Percentiles rank a stretch among this genome's conserved stretches.
phyloP scores from a whole-genome alignment of 2,888 invertebrate genomes.

The Drosophila meridiana region DNA sequence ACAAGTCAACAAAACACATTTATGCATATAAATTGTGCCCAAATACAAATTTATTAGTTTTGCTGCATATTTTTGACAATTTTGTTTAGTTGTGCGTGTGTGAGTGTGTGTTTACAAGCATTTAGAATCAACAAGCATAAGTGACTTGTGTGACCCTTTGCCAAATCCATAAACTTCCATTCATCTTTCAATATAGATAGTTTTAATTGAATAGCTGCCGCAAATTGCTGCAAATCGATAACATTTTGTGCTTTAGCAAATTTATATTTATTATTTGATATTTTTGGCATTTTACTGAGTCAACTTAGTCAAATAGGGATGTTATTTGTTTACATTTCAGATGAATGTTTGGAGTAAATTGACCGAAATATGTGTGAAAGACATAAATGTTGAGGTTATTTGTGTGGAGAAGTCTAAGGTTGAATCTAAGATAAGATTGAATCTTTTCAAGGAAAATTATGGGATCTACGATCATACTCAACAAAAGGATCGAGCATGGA shows the following conservation, averaged over 20 bases:
- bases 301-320: not conserved
- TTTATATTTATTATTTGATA: not conserved
- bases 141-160: not conserved
- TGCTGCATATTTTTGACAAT: slow-evolving; percentile 29
- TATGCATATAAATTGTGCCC: slow-evolving; percentile 27
- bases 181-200: not conserved
- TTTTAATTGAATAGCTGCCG: not conserved
- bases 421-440: too few species aligned
- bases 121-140: not conserved
- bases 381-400: too few species aligned
- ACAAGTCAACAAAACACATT: not conserved
- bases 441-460: too few species aligned
- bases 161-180: slow-evolving; percentile 1
- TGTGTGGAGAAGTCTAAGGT: too few species aligned
- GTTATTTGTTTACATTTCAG: not conserved
- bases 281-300: not conserved
- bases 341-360: too few species aligned
- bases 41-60: slow-evolving; percentile 49
- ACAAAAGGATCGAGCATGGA: too few species aligned
- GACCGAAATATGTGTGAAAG: too few species aligned
- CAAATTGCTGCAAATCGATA: not conserved
- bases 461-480: too few species aligned
- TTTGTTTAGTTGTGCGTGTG: not conserved
- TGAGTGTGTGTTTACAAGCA: not conserved
- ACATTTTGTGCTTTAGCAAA: not conserved